Evolutionary conservation across 2,113 vertebrate species (phyloP).

Genomic region (Erythrolamprus reginae): DNA sequence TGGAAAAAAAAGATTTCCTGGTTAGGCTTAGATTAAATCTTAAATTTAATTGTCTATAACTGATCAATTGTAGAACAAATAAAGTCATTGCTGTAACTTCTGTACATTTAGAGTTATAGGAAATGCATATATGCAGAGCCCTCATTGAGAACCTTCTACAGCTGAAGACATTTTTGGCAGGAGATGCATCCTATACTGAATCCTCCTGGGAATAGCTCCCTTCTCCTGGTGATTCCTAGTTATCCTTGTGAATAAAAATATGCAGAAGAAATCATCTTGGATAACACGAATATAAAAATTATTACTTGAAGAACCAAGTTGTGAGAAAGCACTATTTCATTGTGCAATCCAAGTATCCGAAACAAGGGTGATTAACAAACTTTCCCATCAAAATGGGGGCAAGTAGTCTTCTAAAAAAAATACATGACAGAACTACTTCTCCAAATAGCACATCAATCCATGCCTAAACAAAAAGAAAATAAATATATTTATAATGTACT

Average conservation of each 20-base stretch:
- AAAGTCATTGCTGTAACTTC: neutral
- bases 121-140: neutral
- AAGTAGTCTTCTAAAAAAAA: neutral
- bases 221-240: neutral
- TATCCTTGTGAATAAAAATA: neutral
- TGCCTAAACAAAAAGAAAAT: neutral
- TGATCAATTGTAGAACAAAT: neutral
- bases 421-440: neutral
- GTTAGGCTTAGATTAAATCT: too few species aligned
- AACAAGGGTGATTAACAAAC: neutral
- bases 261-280: neutral
- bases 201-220: neutral
- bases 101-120: neutral
- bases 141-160: neutral
- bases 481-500: neutral
- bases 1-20: constrained; percentile 3
- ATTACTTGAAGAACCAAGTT: neutral
- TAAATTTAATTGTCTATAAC: neutral
- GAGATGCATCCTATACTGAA: neutral
- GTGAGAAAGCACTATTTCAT: neutral
- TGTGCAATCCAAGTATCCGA: neutral
- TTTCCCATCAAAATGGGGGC: neutral
- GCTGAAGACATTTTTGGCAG: neutral
- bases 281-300: neutral
- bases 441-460: neutral